A percentile compares a stretch with the other conserved stretches of the same genome.
These are phyloP conservation scores for Tetragonula clypearis DNA, from an alignment of 1,140 invertebrate species.

Conservation along the genomic window DNA sequence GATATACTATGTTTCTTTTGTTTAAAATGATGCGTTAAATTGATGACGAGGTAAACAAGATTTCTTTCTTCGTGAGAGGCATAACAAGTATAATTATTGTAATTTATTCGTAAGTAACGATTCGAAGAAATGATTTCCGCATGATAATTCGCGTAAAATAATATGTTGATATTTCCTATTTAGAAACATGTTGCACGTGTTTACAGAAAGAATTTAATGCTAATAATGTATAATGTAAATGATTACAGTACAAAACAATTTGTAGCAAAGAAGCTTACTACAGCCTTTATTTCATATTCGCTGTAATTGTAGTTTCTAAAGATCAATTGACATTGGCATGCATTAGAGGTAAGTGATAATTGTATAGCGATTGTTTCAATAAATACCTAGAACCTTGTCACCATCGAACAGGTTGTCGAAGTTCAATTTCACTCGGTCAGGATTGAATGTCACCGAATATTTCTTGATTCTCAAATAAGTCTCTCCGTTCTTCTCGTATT, in stretches of 20 bases:
- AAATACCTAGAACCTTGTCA: conserved; percentile 81
- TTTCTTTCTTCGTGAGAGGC: not conserved
- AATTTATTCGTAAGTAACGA: not conserved
- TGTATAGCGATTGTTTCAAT: not conserved
- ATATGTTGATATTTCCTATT: no score
- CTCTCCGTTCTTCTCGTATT: conserved; percentile 82
- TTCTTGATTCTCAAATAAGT: conserved; percentile 84
- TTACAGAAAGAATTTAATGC: not conserved
- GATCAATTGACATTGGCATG: not conserved
- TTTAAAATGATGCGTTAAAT: not conserved
- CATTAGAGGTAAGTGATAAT: not conserved
- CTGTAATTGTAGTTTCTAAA: no score
- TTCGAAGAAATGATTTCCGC: not conserved
- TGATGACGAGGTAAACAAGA: not conserved
- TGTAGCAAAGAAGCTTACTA: no score
- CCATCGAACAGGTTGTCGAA: conserved; percentile 85
- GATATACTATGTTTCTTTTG: not conserved
- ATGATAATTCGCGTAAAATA: not conserved
- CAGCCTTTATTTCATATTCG: not conserved
- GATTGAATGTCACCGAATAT: conserved; percentile 83
- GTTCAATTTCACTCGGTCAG: conserved; percentile 81
- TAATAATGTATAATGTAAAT: not conserved
- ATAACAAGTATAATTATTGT: not conserved
- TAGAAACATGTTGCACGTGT: not conserved
- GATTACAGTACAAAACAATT: not conserved